Evolutionary conservation across 2,113 vertebrate genomes (phyloP), one percentile per base, ranked within the genome.

Genomic region (Aplodontia rufa): DNA sequence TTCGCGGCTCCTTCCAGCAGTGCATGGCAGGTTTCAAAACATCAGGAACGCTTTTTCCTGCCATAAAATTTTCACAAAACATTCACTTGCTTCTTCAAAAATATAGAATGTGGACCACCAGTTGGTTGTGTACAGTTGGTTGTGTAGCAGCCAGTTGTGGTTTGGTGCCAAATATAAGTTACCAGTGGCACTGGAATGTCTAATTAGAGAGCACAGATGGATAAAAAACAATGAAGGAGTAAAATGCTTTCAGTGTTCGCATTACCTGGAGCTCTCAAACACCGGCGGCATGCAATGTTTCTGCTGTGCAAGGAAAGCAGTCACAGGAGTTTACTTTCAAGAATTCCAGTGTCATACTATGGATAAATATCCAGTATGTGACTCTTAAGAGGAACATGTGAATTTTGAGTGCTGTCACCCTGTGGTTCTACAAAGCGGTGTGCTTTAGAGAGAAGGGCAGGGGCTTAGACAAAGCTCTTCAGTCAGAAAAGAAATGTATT

Each of bases 231-330:
- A 7, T 6, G 49, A n/a, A n/a, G 22, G 32, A 42, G 7, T 19
- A 2, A 20, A 58, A 6, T 0, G 7, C 3, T 24, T 28, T 16
- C 42, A 22, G 66, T 0, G 69, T 49, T 9, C n/a, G n/a, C n/a
- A n/a, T n/a, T n/a, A n/a, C n/a, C n/a, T n/a, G n/a, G n/a, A n/a
- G n/a, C n/a, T n/a, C 60, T 49, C 42, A 47, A 4, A 82, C 88
- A 58, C 55, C 47, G 37, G 62, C 1, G 12, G 22, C n/a, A 12
- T 0, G 20, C 37, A 19, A 20, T 60, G 7, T 3, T 47, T 24
- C 35, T 37, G 1, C 47, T 47, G 11, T 22, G 42, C 24, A 11
- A 42, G 37, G 74, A 40, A 12, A 20, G 9, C 8, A n/a, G 12
- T 32, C 20, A 0, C 17, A 1, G 37, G 32, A 28, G 17, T 42